phyloP scores from a whole-genome alignment of 2,113 vertebrate genomes.

The Melierax canorus region DNA sequence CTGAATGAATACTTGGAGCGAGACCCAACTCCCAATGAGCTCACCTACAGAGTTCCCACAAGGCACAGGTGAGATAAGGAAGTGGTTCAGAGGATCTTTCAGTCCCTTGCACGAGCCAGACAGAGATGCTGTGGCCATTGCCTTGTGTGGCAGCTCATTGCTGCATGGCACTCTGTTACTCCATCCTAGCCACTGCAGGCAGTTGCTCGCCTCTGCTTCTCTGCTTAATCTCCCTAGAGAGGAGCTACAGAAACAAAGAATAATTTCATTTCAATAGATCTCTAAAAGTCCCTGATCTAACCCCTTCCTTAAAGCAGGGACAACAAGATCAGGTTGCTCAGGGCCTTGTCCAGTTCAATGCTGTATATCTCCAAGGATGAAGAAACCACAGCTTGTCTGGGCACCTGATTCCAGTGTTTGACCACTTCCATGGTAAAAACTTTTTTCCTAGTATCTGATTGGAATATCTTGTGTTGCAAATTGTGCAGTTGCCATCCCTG shows the following conservation, averaged over 20 bases:
- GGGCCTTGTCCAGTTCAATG: neutral
- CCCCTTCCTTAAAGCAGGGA: neutral
- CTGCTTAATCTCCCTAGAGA: neutral
- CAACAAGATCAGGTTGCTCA: neutral
- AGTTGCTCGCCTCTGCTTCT: neutral
- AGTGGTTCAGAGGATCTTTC: neutral
- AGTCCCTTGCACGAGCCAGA: neutral
- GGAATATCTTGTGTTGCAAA: neutral
- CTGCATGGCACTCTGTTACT: neutral
- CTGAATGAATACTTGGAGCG: slow-evolving; percentile 80
- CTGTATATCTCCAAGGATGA: neutral
- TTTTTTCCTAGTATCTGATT: neutral
- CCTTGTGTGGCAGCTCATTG: neutral
- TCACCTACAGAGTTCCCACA: slow-evolving; percentile 77
- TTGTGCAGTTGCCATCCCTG: neutral
- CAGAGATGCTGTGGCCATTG: too few relatives aligned
- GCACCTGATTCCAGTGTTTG: neutral
- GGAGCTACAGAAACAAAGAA: neutral
- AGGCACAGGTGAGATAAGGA: slow-evolving; percentile 78
- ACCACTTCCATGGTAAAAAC: neutral
- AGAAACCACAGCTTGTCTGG: neutral
- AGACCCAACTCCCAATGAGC: slow-evolving; percentile 74
- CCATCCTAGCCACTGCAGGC: neutral
- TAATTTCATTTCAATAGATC: neutral
- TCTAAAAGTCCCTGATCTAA: neutral